These are phyloP conservation scores for Paralvinella palmiformis DNA, from an alignment of 1,140 invertebrate genomes.

Conservation along the genomic window DNA sequence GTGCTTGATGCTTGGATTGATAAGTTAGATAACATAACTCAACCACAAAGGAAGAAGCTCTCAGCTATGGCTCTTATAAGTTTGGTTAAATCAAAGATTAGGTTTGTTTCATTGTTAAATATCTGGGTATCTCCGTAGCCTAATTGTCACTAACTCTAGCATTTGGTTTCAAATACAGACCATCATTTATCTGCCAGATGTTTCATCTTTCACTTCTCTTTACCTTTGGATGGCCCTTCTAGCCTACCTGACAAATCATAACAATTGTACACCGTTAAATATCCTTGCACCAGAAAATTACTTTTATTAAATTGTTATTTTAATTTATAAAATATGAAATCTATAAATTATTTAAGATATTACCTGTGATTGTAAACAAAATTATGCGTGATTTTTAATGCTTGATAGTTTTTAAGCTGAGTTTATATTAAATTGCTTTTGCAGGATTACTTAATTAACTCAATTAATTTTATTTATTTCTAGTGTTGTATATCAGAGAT, in stretches of 20 bases:
- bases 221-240: conserved; percentile 8
- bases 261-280: too few relatives aligned
- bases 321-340: too few relatives aligned
- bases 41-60: conserved; percentile 74
- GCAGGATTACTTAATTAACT: too few relatives aligned
- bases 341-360: too few relatives aligned
- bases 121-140: background rate
- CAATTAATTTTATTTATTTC: conserved; percentile 28
- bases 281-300: too few relatives aligned
- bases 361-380: too few relatives aligned
- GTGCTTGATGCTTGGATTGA: conserved; percentile 73
- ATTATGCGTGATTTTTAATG: too few relatives aligned
- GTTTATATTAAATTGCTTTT: too few relatives aligned
- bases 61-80: conserved; percentile 75
- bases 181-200: background rate
- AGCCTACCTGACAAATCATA: too few relatives aligned
- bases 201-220: background rate
- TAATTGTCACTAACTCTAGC: background rate
- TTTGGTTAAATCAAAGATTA: conserved; percentile 46
- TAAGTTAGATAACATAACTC: conserved; percentile 69
- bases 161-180: background rate
- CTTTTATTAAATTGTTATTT: too few relatives aligned
- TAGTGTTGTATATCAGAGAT: conserved; percentile 63
- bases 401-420: too few relatives aligned
- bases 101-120: background rate